Evolutionary conservation across 2,888 invertebrate genomes (phyloP), one percentile per base, ranked within the genome.

Genomic region (Xestia xanthographa): DNA sequence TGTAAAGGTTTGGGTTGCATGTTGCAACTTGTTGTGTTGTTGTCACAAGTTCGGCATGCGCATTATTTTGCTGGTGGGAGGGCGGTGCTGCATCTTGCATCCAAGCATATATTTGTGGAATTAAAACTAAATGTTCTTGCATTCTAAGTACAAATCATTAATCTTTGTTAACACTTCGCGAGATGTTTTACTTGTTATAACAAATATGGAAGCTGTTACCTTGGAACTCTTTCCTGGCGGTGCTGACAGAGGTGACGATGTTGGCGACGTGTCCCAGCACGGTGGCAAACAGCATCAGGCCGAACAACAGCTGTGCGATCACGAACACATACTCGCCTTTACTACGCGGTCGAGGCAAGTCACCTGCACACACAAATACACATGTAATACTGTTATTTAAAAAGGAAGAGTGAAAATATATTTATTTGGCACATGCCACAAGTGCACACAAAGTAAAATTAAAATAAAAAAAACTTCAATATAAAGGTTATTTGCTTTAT

Each of bases 191-290:
- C 26, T 20, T 29, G n/a, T 6, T 60, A 41, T 29, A 12, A n/a
- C 0, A 45, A 29, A n/a, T n/a, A 43, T 43, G 20, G 3, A 70
- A 29, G n/a, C 11, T 58, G 14, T 90, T 96, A 99, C 99, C 99
- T 98, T 99, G 99, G 96, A 99, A 99, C 94, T 99, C 99, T 96
- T 99, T 99, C 91, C 99, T 97, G 75, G 99, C 99, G 20, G 99
- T 98, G 95, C 99, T 99, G 92, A 99, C 99, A 77, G 99, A 99
- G 82, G 99, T 99, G 91, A 99, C 99, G 94, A 99, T 99, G 96
- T 99, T 99, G 88, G 99, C 99, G 88, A 99, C 99, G 96, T 99
- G 99, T 22, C 99, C 99, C 88, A 99, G 97, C 81, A 99, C 99
- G 22, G 99, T 99, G 81, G 99, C 99, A 94, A 99, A 99, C 87